Conservation (phyloP, 2,797 vertebrate genomes). For the Morus bassanus region DNA sequence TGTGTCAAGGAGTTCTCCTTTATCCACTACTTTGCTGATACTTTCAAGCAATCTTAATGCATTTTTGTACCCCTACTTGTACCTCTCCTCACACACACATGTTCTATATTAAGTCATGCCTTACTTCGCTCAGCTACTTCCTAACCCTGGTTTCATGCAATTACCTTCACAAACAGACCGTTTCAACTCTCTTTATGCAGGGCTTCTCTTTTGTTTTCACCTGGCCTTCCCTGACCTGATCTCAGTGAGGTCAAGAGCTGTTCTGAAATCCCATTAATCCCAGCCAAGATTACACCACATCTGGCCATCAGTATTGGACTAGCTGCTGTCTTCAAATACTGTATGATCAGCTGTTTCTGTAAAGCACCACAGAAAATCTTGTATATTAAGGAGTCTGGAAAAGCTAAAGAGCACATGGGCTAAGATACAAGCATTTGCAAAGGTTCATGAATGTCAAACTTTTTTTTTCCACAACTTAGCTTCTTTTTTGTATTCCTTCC, state of each 20-base stretch:
- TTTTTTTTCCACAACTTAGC: neutral
- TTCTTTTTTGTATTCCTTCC: neutral
- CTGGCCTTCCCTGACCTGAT: conserved; percentile 30
- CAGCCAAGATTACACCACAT: conserved; percentile 9
- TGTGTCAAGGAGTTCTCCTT: neutral
- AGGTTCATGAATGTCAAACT: neutral
- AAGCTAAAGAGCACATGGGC: neutral
- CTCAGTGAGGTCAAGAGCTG: conserved; percentile 15
- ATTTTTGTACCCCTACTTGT: conserved; percentile 14
- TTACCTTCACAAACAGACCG: conserved; percentile 38
- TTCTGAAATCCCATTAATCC: conserved; percentile 43
- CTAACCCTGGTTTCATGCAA: conserved; percentile 38
- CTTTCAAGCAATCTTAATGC: neutral
- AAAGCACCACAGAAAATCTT: neutral
- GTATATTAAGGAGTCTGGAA: neutral
- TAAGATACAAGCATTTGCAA: neutral
- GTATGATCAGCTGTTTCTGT: neutral
- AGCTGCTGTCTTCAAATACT: conserved; percentile 5
- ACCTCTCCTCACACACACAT: neutral
- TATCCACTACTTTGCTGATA: neutral
- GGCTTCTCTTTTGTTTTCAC: conserved; percentile 40
- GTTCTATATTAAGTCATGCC: conserved; percentile 26
- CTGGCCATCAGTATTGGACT: neutral
- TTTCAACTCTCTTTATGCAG: conserved; percentile 41
- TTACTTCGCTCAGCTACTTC: neutral